Percentiles rank a stretch among this genome's conserved stretches.
Conservation (phyloP, 2,113 vertebrate species). For the Illadopsis cleaveri region DNA sequence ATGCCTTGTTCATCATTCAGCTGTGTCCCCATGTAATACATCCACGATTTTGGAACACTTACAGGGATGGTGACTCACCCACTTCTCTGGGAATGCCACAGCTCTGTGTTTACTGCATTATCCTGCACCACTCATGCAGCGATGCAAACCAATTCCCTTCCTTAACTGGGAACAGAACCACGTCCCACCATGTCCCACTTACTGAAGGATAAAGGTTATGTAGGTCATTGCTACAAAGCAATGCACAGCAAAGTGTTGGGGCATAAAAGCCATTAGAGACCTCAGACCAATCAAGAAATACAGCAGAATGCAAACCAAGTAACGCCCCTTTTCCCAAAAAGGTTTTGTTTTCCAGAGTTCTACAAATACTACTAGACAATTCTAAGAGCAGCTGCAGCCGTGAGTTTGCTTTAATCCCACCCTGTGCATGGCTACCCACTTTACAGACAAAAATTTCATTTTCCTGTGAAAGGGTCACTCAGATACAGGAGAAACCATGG, state of each 20-base stretch:
- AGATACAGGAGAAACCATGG: background rate
- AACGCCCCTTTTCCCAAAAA: background rate
- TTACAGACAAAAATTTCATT: background rate
- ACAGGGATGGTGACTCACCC: background rate
- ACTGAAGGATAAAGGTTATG: background rate
- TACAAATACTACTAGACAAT: background rate
- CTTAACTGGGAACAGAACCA: background rate
- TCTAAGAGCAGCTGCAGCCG: background rate
- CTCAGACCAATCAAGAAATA: background rate
- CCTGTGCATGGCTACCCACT: background rate
- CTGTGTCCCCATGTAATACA: fast-evolving
- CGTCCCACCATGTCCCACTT: fast-evolving
- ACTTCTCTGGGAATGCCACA: background rate
- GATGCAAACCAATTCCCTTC: background rate
- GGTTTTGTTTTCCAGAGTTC: background rate
- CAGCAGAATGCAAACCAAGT: background rate
- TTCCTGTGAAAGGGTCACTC: background rate
- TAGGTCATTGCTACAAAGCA: background rate
- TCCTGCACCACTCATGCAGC: background rate
- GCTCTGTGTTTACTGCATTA: background rate
- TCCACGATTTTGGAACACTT: fast-evolving
- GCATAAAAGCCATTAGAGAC: background rate
- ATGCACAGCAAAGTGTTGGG: background rate
- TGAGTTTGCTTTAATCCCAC: background rate
- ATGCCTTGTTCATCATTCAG: background rate